Evolutionary conservation across 1,140 invertebrate genomes (phyloP).

Genomic region (Linepithema humile): DNA sequence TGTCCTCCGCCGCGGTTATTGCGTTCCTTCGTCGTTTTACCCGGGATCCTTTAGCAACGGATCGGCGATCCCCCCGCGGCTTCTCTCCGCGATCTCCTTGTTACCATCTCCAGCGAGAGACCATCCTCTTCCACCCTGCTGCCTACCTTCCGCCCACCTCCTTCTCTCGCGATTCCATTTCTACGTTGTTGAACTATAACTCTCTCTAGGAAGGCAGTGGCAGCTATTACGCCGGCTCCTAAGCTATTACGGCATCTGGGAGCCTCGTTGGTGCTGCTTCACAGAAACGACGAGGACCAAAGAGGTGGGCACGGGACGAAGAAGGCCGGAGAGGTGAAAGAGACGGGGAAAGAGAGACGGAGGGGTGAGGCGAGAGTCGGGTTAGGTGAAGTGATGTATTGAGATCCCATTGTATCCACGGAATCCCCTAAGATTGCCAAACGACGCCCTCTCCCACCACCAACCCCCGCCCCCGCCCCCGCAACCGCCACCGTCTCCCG

Average conservation of each 20-base stretch:
- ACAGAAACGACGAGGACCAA: constrained; percentile 34
- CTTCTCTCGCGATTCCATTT: constrained; percentile 77
- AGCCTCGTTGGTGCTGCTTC: constrained; percentile 68
- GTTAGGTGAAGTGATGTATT: constrained; percentile 85
- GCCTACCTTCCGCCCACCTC: constrained; percentile 1
- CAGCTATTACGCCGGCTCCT: constrained; percentile 82
- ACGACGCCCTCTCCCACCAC: constrained; percentile 74
- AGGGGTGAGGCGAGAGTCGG: constrained; percentile 11
- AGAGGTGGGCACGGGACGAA: constrained; percentile 37
- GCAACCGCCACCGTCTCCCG: constrained; percentile 49
- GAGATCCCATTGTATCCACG: constrained; percentile 85
- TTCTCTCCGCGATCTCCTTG: constrained; percentile 10
- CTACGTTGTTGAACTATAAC: constrained; percentile 83
- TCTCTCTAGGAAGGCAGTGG: constrained; percentile 78
- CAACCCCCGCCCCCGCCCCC: constrained; percentile 35
- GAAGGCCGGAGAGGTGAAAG: constrained; percentile 36
- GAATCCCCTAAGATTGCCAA: constrained; percentile 85
- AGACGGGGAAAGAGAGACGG: neutral
- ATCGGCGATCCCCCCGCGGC: constrained; percentile 23
- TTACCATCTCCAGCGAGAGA: neutral
- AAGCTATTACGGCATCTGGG: constrained; percentile 82
- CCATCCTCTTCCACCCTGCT: constrained; percentile 21
- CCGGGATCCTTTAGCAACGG: constrained; percentile 54
- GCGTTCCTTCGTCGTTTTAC: constrained; percentile 67
- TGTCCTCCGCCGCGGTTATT: constrained; percentile 73